These are phyloP conservation scores for Lasioglossum oenotherae DNA, from an alignment of 2,888 invertebrate genomes.

Conservation along the genomic window DNA sequence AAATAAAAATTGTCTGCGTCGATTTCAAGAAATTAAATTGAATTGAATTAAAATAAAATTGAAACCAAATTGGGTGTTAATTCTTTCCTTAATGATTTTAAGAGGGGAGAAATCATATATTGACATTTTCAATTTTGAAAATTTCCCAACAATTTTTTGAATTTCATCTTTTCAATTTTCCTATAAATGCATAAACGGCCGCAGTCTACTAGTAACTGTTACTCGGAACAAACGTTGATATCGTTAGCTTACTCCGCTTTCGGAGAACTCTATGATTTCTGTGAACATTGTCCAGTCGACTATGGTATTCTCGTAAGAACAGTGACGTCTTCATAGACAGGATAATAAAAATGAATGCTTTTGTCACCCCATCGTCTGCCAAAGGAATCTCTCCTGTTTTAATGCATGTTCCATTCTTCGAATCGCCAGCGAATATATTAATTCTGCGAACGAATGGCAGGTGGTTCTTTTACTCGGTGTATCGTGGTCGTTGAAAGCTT, in stretches of 20 bases:
- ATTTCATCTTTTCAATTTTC: no score
- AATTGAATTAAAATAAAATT: no score
- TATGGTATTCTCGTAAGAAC: conserved; percentile 47
- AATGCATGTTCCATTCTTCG: conserved; percentile 66
- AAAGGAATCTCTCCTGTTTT: conserved; percentile 37
- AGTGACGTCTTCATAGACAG: conserved; percentile 46
- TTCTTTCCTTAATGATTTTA: no score
- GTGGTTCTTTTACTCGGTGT: neutral
- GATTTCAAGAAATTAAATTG: no score
- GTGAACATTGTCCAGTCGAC: conserved; percentile 47
- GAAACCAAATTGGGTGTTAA: no score
- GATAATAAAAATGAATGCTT: conserved; percentile 56
- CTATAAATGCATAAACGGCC: no score
- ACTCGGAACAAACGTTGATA: conserved; percentile 27
- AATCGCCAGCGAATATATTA: conserved; percentile 48
- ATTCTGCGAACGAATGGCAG: conserved; percentile 27
- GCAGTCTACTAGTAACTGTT: no score
- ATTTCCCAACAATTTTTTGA: no score
- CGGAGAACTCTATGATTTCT: conserved; percentile 64
- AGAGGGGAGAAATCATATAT: no score
- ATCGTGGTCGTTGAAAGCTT: conserved; percentile 53
- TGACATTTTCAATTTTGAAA: no score
- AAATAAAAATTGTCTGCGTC: no score
- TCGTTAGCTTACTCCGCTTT: conserved; percentile 63
- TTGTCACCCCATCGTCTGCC: neutral